Evolutionary conservation across 2,113 vertebrate species (phyloP), one percentile per base, ranked within the genome.

Genomic region (Toxostoma redivivum): DNA sequence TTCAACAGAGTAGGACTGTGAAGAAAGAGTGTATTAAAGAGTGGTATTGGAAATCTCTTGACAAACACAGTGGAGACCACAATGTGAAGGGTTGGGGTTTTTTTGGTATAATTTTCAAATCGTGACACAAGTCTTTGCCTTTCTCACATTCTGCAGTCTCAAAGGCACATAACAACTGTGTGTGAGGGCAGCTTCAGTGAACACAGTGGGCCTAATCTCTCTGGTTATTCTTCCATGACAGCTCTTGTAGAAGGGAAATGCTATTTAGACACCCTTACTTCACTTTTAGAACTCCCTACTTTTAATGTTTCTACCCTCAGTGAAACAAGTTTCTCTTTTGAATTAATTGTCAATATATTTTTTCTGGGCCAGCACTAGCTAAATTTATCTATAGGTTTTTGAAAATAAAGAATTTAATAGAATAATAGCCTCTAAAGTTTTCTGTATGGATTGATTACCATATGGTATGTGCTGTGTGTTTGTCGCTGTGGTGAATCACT

Each of bases 401-500:
- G 60, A 78, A 79, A 91, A 81, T 2, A 54, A 60, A 62, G 4
- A 35, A 38, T 47, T 74, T 77, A 71, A 70, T 25, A 88, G 25
- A 86, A 24, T 61, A 51, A 16, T 11, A 53, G 7, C 8, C 21
- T 61, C 58, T 61, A 6, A 51, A 94, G 31, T 77, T 93, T 97
- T 69, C 71, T 89, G 14, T 79, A 64, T 67, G 30, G n/a, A 35
- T 78, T 83, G 30, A 89, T 95, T 95, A 79, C 47, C 37, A 20
- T 79, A 60, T 48, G 85, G 57, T 82, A 58, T 65, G 47, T 91
- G 56, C 33, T 85, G 14, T 81, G 35, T 33, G 1, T 94, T 87
- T 92, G 57, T 95, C 96, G 64, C 86, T 73, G 18, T 87, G 82
- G 80, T 30, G 45, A 95, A 88, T 95, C 90, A 69, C 61, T 91